These are phyloP conservation scores for Garrulus glandarius DNA, from an alignment of 2,797 vertebrate genomes.

Conservation along the genomic window DNA sequence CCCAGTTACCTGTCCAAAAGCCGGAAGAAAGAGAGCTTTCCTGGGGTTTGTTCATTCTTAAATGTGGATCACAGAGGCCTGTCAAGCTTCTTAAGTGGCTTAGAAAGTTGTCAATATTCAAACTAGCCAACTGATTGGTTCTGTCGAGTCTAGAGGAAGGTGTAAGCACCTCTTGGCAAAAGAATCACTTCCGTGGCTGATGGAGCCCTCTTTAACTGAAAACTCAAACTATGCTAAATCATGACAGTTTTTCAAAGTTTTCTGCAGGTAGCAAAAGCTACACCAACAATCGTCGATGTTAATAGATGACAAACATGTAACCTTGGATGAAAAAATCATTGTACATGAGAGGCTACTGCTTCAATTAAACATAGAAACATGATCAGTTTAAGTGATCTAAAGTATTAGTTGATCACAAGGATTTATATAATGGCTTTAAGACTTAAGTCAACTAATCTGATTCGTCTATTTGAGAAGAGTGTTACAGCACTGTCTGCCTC, in stretches of 20 bases:
- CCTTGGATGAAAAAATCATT: background rate
- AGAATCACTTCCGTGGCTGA: too few species aligned
- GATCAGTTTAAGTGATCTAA: background rate
- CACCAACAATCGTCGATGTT: background rate
- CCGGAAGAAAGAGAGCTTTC: too few species aligned
- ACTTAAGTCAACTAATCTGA: background rate
- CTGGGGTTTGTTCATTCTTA: too few species aligned
- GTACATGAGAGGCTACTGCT: background rate
- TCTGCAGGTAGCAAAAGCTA: background rate
- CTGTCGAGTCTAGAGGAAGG: too few species aligned
- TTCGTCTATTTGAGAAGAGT: background rate
- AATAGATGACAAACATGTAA: background rate
- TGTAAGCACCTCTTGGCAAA: too few species aligned
- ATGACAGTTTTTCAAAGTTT: background rate
- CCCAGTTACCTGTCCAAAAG: too few species aligned
- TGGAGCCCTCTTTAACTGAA: too few species aligned
- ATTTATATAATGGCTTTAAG: background rate
- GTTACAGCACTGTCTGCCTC: background rate
- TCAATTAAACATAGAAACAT: background rate
- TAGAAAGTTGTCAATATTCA: too few species aligned
- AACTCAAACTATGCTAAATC: too few species aligned
- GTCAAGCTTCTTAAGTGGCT: too few species aligned
- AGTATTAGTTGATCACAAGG: background rate
- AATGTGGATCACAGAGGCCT: too few species aligned
- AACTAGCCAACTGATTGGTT: too few species aligned